Base-by-base conservation (phyloP, 2,888 invertebrate genomes). In the Lydus trimaculatus region DNA sequence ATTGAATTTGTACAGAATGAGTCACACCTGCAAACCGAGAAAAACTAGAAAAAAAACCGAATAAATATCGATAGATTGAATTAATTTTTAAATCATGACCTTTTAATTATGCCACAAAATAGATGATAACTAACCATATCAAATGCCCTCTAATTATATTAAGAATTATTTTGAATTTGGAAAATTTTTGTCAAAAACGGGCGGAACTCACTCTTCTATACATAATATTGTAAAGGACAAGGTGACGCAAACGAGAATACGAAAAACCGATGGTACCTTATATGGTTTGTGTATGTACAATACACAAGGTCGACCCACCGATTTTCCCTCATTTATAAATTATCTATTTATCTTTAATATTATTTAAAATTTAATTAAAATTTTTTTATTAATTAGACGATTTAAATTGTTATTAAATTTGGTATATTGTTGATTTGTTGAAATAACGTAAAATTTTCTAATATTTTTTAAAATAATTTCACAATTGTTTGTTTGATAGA, bases 211-310 rank as follows among this genome's bases (percentile, higher is more conserved):
- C 6, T 43, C 2, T 15, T 13, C 2, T 13, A 33, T 33, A 33
- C 11, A 33, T 39, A 39, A 23, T 52, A 52, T 52, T 52, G 52
- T 52, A 73, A 74, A 76, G 77, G 75, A 74, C 76, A 75, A 72
- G 73, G 73, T 80, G 80, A 80, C 79, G 80, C 73, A 79, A 81
- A 79, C 78, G 69, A 71, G 76, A 72, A 75, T 74, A 74, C 73
- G 78, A 52, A 52, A 52, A 52, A 52, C 23, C 23, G 25, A 75
- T 78, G 78, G 78, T 77, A 76, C 81, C 81, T 79, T 80, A 81
- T 81, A 81, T 76, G 80, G 81, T 67, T 74, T 73, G 78, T 75
- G 81, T 68, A 74, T 73, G 78, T 75, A 73, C 73, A 69, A 68
- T 75, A 75, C 71, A 70, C 80, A 81, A 81, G 80, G 81, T 77